These are phyloP conservation scores for Phoenicopterus ruber DNA, from an alignment of 2,113 vertebrate genomes.

Conservation along the genomic window DNA sequence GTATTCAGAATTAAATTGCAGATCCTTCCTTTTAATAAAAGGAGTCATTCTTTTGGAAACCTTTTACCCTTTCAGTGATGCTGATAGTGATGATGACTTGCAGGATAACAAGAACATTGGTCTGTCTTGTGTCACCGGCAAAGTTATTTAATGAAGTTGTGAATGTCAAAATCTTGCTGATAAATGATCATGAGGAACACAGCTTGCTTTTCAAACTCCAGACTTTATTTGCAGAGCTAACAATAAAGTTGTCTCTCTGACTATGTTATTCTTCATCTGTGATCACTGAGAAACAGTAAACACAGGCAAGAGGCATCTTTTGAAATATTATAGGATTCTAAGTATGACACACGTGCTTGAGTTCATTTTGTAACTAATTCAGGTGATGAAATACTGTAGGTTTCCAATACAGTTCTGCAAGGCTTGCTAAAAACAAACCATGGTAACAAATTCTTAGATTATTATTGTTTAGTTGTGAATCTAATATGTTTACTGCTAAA, in stretches of 20 bases:
- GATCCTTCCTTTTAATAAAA: background rate
- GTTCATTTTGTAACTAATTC: background rate
- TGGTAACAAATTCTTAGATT: background rate
- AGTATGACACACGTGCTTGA: background rate
- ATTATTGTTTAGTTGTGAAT: background rate
- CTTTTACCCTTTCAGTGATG: background rate
- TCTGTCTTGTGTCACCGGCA: background rate
- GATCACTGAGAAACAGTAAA: background rate
- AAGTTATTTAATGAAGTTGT: constrained; percentile 47
- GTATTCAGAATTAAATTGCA: background rate
- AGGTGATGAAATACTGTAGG: background rate
- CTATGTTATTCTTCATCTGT: background rate
- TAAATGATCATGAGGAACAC: background rate
- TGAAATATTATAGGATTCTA: background rate
- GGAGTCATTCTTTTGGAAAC: background rate
- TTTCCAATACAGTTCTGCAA: background rate
- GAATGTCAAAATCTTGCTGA: constrained; percentile 16
- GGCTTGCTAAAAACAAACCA: background rate
- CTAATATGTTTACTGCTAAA: background rate
- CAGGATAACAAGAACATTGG: background rate
- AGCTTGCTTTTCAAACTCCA: background rate
- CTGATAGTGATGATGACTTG: background rate
- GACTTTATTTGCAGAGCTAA: constrained; percentile 4
- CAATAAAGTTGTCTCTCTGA: background rate
- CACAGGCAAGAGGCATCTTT: background rate